Percentiles rank a stretch among this genome's conserved stretches.
phyloP scores from a whole-genome alignment of 2,113 vertebrate genomes.

The Erythrocercus mccallii region DNA sequence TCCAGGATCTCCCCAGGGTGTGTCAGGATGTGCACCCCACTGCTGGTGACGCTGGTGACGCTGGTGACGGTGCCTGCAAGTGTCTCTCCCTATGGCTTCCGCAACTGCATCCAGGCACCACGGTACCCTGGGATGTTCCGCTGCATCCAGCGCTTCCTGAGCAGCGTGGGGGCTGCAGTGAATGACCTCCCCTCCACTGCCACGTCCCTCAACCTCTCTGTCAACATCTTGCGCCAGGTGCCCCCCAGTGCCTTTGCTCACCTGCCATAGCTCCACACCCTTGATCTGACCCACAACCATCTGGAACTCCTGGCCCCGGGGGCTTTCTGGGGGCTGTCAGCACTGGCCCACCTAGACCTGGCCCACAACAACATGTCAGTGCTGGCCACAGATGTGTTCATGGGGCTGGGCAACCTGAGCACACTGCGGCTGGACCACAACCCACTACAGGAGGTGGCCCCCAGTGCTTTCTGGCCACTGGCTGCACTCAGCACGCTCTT shows the following conservation, averaged over 20 bases:
- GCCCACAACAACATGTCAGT: constrained; percentile 62
- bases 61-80: background rate
- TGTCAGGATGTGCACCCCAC: background rate
- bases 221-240: constrained; percentile 31
- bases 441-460: background rate
- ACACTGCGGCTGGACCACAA: constrained; percentile 46
- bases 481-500: background rate
- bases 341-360: constrained; percentile 67
- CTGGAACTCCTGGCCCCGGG: constrained; percentile 10
- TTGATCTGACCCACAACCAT: constrained; percentile 64
- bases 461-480: background rate
- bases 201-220: constrained; percentile 33
- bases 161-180: constrained; percentile 7
- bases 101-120: constrained; percentile 71
- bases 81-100: constrained; percentile 69
- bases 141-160: constrained; percentile 58
- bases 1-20: background rate
- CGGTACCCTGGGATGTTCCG: constrained; percentile 17
- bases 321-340: constrained; percentile 68
- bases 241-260: background rate
- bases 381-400: background rate
- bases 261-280: background rate
- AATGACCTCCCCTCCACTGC: constrained; percentile 54
- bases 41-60: background rate
- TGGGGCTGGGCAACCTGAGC: constrained; percentile 2